Percentiles rank a stretch among this genome's conserved stretches.
phyloP scores from a whole-genome alignment of 2,888 invertebrate genomes.

The Meandrusa payeni region DNA sequence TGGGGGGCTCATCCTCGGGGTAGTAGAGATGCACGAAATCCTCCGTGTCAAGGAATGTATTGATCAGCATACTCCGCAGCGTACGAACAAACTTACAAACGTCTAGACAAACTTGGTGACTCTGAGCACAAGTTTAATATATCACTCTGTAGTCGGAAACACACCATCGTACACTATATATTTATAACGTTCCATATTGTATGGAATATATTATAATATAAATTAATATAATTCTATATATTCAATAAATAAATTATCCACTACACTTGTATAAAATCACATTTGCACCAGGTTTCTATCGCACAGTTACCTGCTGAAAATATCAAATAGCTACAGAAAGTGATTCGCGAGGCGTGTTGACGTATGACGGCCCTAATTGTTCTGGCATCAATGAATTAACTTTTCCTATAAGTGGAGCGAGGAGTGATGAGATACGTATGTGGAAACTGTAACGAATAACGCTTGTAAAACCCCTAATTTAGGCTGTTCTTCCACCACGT shows the following conservation, averaged over 20 bases:
- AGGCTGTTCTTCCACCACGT: no score
- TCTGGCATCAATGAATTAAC: no score
- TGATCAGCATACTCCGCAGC: conserved; percentile 75
- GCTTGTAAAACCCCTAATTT: no score
- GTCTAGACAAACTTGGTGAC: conserved; percentile 44
- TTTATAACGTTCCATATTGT: conserved; percentile 67
- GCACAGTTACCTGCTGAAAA: conserved; percentile 52
- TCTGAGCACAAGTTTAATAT: conserved; percentile 43
- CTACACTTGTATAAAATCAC: conserved; percentile 70
- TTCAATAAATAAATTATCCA: conserved; percentile 56
- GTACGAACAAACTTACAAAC: conserved; percentile 58
- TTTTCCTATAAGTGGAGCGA: no score
- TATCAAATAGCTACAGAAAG: no score
- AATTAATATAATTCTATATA: conserved; percentile 41
- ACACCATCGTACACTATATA: conserved; percentile 53
- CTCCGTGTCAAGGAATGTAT: conserved; percentile 77
- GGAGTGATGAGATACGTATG: no score
- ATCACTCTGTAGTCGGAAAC: conserved; percentile 46
- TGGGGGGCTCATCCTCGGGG: conserved; percentile 69
- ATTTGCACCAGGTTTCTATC: conserved; percentile 55
- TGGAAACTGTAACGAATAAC: no score
- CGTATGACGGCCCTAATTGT: no score
- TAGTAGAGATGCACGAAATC: conserved; percentile 78
- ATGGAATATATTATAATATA: conserved; percentile 32
- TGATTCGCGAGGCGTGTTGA: no score